These are phyloP conservation scores for Choloepus hoffmanni DNA, from an alignment of 2,113 vertebrate genomes.

Conservation along the genomic window DNA sequence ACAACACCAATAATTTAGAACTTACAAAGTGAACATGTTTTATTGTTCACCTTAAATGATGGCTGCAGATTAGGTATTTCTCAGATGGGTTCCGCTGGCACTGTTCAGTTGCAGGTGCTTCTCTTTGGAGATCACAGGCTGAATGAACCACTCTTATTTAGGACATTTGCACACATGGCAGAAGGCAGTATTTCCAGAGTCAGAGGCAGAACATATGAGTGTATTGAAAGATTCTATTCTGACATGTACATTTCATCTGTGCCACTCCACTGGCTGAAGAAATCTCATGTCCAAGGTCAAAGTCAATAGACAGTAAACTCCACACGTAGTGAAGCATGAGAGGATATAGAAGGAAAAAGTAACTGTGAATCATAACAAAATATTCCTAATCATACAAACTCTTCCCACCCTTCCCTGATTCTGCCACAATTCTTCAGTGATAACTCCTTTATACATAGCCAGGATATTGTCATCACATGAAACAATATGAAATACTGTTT, in stretches of 20 bases:
- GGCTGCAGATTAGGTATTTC: background rate
- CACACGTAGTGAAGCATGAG: background rate
- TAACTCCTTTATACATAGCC: background rate
- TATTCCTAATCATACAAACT: background rate
- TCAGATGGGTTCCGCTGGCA: background rate
- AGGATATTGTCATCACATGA: background rate
- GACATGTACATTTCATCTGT: background rate
- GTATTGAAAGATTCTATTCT: background rate
- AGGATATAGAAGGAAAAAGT: background rate
- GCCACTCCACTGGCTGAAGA: background rate
- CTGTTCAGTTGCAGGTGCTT: fast-evolving
- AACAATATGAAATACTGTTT: background rate
- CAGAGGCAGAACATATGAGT: fast-evolving
- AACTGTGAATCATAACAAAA: background rate
- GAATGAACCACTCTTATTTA: too few relatives aligned
- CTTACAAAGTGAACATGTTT: background rate
- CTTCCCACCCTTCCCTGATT: fast-evolving
- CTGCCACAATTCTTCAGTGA: background rate
- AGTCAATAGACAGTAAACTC: background rate
- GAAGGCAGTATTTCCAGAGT: too few relatives aligned
- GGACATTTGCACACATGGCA: too few relatives aligned
- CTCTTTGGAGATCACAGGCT: background rate
- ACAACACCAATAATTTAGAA: background rate
- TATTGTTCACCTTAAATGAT: background rate
- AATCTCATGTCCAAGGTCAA: background rate